phyloP scores from a whole-genome alignment of 2,797 vertebrate genomes.

The Alosa sapidissima region DNA sequence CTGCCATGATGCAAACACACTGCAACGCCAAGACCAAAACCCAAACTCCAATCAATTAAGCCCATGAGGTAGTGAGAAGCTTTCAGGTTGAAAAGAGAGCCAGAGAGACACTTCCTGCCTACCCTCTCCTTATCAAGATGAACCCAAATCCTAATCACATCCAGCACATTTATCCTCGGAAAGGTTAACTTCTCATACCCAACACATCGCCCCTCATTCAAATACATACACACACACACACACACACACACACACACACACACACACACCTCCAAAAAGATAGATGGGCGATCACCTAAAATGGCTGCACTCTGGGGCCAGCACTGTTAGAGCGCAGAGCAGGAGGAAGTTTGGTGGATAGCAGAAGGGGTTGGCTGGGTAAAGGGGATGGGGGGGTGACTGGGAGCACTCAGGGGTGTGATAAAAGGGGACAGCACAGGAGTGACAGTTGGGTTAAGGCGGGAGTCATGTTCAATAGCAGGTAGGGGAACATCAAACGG shows the following conservation, averaged over 20 bases:
- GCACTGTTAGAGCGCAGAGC: constrained; percentile 66
- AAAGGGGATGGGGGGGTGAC: not conserved
- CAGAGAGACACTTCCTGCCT: not conserved
- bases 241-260: constrained; percentile 53
- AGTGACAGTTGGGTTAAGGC: constrained; percentile 83
- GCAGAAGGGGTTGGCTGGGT: not conserved
- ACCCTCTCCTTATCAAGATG: constrained; percentile 20
- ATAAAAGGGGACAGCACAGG: constrained; percentile 81
- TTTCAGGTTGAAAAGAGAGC: constrained; percentile 17
- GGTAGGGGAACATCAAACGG: constrained; percentile 81
- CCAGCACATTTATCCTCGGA: not conserved
- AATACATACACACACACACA: constrained; percentile 55
- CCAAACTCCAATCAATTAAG: constrained; percentile 36
- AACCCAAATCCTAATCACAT: not conserved
- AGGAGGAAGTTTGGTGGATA: constrained; percentile 67
- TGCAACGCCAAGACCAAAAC: constrained; percentile 18
- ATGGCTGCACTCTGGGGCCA: constrained; percentile 59
- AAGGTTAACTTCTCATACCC: not conserved
- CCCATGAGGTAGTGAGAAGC: not conserved
- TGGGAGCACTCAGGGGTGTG: constrained; percentile 52
- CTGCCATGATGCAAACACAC: constrained; percentile 51
- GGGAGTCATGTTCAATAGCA: constrained; percentile 80
- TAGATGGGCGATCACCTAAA: constrained; percentile 54
- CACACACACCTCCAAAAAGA: constrained; percentile 44
- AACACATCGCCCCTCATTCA: constrained; percentile 17